Evolutionary conservation across 2,113 vertebrate species (phyloP).

Genomic region (Axis porcinus): DNA sequence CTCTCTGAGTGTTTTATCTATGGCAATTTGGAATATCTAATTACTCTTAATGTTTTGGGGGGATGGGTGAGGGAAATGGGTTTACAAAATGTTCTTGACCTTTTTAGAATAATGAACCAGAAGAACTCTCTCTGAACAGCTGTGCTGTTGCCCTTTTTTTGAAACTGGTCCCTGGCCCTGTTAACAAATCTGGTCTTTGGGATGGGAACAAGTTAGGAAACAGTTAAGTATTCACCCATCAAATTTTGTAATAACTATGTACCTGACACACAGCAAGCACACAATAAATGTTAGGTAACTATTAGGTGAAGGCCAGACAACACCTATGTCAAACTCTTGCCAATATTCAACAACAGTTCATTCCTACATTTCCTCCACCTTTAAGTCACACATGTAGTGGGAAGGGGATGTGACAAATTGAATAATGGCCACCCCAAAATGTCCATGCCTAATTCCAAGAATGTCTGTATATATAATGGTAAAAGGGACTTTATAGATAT

Average conservation of each 20-base stretch:
- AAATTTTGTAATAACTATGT: neutral
- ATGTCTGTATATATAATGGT: neutral
- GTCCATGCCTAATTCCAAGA: neutral
- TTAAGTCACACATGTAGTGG: neutral
- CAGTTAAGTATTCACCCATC: neutral
- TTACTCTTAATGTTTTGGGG: neutral
- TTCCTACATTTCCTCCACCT: neutral
- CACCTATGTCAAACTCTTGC: neutral
- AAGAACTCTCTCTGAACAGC: neutral
- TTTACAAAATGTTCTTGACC: neutral
- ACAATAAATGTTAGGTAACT: neutral
- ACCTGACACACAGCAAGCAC: neutral
- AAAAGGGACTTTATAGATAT: neutral
- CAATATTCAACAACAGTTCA: neutral
- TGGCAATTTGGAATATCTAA: neutral
- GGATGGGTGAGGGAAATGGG: neutral
- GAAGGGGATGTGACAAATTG: neutral
- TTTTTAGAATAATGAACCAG: neutral
- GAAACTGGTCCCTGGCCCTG: neutral
- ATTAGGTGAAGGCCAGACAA: neutral
- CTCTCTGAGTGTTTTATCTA: neutral
- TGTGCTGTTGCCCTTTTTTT: neutral
- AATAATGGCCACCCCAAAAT: neutral
- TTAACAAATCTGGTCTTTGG: neutral
- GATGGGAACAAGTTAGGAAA: conserved; percentile 4